Conservation (phyloP, 2,113 vertebrate species). For the Laticauda laticaudata region DNA sequence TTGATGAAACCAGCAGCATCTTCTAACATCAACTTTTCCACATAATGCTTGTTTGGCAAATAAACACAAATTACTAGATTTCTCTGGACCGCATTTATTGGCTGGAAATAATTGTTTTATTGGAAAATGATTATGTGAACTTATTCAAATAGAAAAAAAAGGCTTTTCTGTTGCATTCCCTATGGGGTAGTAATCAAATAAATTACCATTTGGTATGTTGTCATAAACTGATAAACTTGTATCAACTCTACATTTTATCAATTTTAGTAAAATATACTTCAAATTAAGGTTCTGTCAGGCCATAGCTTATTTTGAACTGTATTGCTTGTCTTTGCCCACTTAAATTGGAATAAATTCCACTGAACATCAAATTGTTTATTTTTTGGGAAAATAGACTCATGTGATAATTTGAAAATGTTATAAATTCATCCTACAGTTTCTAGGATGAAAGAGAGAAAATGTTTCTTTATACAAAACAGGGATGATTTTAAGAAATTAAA, state of each 20-base stretch:
- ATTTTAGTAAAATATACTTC: not conserved
- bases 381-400: not conserved
- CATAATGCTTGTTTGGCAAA: not conserved
- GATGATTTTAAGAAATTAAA: not conserved
- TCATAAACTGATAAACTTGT: not conserved
- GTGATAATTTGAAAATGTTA: not conserved
- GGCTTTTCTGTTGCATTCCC: not conserved
- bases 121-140: not conserved
- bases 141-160: not conserved
- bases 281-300: not conserved
- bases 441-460: not conserved
- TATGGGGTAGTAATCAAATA: not conserved
- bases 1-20: not conserved
- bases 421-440: not conserved
- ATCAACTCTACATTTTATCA: not conserved
- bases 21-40: not conserved
- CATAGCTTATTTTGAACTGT: not conserved
- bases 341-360: not conserved
- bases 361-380: not conserved
- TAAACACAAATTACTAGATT: not conserved
- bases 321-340: not conserved
- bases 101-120: not conserved
- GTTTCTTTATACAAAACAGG: not conserved
- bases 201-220: not conserved
- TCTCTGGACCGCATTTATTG: not conserved